Base-by-base conservation (phyloP, 2,113 vertebrate species). In the Ctenodactylus gundi region DNA sequence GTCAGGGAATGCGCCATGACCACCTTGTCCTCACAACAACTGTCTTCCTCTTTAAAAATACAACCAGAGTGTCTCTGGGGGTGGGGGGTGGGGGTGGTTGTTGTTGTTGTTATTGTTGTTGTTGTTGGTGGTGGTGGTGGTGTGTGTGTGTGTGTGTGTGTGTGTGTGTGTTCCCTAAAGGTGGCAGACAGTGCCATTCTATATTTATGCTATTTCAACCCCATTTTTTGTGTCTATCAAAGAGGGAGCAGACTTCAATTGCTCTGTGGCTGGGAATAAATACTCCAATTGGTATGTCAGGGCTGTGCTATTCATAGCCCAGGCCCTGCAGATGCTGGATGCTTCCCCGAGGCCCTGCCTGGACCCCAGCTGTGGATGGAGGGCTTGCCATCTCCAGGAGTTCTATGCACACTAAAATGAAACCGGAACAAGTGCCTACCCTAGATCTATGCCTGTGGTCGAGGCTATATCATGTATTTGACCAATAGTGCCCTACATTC, bases 171-270 rank as follows among this genome's bases (percentile, higher is more conserved):
- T 64, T n/a, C 85, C 84, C 64, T 89, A 91, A 72, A 91, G 81
- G 92, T 81, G 85, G 65, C 86, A 95, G 95, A 90, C 84, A 39
- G 64, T 67, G 31, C 51, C 75, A 85, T 75, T 88, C 81, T 96
- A 39, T 87, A 68, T 82, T 93, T 91, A 82, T 82, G 65, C 72
- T 58, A 44, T 65, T 93, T 83, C 77, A 88, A 90, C n/a, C 90
- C 29, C 64, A 51, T 91, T 92, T 94, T 83, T 44, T 51, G 65
- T 12, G 39, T 82, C 65, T 91, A 12, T 89, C 64, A 91, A 89
- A 91, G 51, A 55, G 68, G 64, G 77, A 96, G 77, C 85, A 83
- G 86, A 91, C 76, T 88, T 86, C 68, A 60, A 64, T 70, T 88
- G 90, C 68, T 82, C 41, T 58, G 27, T 46, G 94, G 87, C 75